Conservation (phyloP, 1,140 invertebrate species). For the Paramacrobiotus metropolitanus region DNA sequence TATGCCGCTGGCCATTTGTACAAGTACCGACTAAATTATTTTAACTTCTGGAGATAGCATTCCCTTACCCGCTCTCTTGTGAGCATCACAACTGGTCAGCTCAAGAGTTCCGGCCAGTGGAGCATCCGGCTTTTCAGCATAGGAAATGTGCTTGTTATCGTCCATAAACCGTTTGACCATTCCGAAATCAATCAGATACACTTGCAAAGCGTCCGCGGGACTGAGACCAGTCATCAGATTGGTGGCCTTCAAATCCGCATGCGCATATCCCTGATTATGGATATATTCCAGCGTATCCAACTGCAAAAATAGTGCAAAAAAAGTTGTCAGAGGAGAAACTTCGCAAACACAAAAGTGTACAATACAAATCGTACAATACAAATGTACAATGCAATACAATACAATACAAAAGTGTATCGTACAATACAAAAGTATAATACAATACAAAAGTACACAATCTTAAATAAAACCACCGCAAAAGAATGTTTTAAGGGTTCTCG, state of each 20-base stretch:
- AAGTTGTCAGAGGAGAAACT: too few species aligned
- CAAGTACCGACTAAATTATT: too few species aligned
- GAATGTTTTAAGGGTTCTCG: too few species aligned
- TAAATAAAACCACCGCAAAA: too few species aligned
- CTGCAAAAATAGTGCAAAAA: too few species aligned
- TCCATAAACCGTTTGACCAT: slow-evolving; percentile 59
- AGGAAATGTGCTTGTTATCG: slow-evolving; percentile 55
- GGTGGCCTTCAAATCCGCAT: slow-evolving; percentile 30
- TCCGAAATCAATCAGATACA: slow-evolving; percentile 80
- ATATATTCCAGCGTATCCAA: slow-evolving; percentile 18
- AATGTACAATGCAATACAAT: too few species aligned
- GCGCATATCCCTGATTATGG: slow-evolving; percentile 17
- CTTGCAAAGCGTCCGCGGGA: slow-evolving; percentile 23
- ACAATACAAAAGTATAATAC: too few species aligned
- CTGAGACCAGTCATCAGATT: slow-evolving; percentile 15
- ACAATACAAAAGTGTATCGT: too few species aligned
- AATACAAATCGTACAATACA: too few species aligned
- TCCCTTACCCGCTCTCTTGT: slow-evolving; percentile 30
- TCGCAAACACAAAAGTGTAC: too few species aligned
- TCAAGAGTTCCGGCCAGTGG: slow-evolving; percentile 89
- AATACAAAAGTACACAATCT: too few species aligned
- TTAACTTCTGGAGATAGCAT: slow-evolving; percentile 2
- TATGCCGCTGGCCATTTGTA: slow-evolving; percentile 8
- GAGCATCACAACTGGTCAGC: slow-evolving; percentile 83
- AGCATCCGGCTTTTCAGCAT: slow-evolving; percentile 57